Conservation (phyloP, 2,888 invertebrate species). For the Apamea anceps region DNA sequence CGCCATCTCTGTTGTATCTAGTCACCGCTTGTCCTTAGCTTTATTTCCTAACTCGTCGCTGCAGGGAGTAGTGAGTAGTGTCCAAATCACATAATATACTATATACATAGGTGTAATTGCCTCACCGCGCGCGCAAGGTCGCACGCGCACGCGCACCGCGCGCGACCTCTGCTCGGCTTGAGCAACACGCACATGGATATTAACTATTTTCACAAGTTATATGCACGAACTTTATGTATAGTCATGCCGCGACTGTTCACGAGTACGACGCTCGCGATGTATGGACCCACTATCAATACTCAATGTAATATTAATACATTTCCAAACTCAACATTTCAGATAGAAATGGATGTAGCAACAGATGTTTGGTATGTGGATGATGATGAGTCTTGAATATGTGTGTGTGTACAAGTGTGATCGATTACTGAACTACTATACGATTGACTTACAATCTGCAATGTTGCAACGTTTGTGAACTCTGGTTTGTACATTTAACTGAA, state of each 20-base stretch:
- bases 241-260: not conserved
- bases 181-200: constrained; percentile 40
- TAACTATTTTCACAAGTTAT: constrained; percentile 18
- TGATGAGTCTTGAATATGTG: not conserved
- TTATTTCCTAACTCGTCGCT: constrained; percentile 46
- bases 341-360: not conserved
- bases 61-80: constrained; percentile 24
- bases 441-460: not conserved
- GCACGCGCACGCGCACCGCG: constrained; percentile 20
- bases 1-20: constrained; percentile 49
- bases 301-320: not conserved
- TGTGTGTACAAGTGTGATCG: no score
- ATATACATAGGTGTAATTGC: constrained; percentile 33
- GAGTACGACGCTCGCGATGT: no score
- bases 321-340: not conserved
- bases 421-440: not conserved
- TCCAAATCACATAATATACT: constrained; percentile 29
- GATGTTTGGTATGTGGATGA: not conserved
- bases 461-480: not conserved
- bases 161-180: constrained; percentile 49
- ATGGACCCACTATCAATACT: not conserved
- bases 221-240: not conserved
- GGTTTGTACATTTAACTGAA: not conserved
- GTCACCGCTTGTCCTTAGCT: constrained; percentile 64
- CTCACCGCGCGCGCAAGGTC: constrained; percentile 30